phyloP scores from a whole-genome alignment of 1,140 invertebrate genomes.

The Trichonephila inaurata region DNA sequence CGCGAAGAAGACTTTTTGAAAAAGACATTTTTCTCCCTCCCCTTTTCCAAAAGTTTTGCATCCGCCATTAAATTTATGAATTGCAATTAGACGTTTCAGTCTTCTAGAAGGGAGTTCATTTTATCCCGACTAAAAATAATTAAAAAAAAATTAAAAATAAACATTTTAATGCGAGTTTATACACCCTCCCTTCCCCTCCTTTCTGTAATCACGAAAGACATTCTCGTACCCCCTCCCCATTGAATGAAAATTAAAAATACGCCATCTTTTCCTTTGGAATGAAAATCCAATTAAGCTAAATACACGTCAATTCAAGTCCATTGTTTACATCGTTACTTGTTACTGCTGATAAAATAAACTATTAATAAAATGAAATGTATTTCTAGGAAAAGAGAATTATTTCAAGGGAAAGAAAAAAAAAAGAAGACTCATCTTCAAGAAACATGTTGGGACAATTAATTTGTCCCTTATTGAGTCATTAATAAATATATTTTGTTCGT shows the following conservation, averaged over 20 bases:
- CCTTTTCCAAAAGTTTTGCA: neutral
- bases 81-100: constrained; percentile 66
- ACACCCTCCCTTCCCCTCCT: neutral
- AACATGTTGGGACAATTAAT: constrained; percentile 53
- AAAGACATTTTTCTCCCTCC: neutral
- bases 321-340: constrained; percentile 63
- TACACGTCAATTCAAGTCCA: constrained; percentile 43
- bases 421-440: neutral
- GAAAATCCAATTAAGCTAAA: constrained; percentile 68
- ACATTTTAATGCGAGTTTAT: constrained; percentile 32
- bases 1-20: constrained; percentile 17
- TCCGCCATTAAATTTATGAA: constrained; percentile 70
- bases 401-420: neutral
- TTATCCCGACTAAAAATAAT: neutral
- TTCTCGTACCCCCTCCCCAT: neutral
- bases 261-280: neutral
- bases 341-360: constrained; percentile 44
- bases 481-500: constrained; percentile 33
- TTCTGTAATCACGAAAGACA: constrained; percentile 28
- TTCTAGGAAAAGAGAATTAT: neutral
- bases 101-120: constrained; percentile 41
- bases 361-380: neutral
- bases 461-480: constrained; percentile 59
- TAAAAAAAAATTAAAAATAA: neutral
- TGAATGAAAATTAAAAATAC: constrained; percentile 32